Conservation (phyloP, 2,888 invertebrate genomes). For the Mycalesis mineus region DNA sequence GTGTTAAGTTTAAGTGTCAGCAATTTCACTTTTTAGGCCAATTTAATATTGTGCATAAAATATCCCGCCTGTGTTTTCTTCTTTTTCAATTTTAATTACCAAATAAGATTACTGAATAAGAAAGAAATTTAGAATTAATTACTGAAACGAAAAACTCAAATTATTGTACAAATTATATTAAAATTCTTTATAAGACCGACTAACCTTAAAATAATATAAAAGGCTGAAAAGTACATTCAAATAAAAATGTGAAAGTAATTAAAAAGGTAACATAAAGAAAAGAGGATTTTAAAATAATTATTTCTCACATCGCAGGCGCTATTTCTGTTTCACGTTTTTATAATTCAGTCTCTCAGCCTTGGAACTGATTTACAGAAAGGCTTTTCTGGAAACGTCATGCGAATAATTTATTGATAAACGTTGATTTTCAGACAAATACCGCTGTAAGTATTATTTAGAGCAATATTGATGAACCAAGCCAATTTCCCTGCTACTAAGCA, state of each 20-base stretch:
- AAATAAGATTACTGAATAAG: too few relatives aligned
- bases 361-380: constrained; percentile 4
- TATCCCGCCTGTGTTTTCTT: too few relatives aligned
- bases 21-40: too few relatives aligned
- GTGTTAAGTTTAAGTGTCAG: too few relatives aligned
- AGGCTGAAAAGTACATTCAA: not conserved
- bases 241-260: not conserved
- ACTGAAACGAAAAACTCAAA: too few relatives aligned
- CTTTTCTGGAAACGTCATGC: not conserved
- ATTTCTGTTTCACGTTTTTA: constrained; percentile 3
- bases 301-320: not conserved
- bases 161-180: too few relatives aligned
- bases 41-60: too few relatives aligned
- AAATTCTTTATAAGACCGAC: not conserved
- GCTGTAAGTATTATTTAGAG: not conserved
- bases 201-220: not conserved
- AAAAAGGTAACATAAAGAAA: not conserved
- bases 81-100: too few relatives aligned
- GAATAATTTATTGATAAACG: constrained; percentile 1
- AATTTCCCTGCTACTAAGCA: too few relatives aligned
- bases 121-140: too few relatives aligned
- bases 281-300: constrained; percentile 4
- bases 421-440: too few relatives aligned
- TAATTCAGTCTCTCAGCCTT: not conserved
- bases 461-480: too few relatives aligned